Base-by-base conservation (phyloP, 1,140 invertebrate species). In the Lasioglossum baleicum region DNA sequence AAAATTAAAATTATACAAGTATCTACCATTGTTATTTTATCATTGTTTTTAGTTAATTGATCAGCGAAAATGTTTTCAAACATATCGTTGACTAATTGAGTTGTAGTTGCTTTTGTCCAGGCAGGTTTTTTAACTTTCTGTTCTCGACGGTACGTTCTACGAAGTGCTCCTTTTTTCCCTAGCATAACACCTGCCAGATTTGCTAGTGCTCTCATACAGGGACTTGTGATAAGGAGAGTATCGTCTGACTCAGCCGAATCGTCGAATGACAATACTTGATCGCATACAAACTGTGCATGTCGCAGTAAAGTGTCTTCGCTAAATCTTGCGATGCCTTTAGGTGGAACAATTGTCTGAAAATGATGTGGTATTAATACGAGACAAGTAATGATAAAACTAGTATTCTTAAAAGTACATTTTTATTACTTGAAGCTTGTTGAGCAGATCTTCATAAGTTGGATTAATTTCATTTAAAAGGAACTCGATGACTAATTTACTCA, bases 221-320 rank as follows among this genome's bases (percentile, higher is more conserved):
- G 95, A 35, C 95, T 94, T 20, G 95, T 95, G 65, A 97, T 96
- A 1, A 98, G 90, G 20, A 95, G 93, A 15, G 93, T 88, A 67
- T 95, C 94, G 64, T 96, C 95, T 60, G 94, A 93, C 56, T 92
- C 95, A 83, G 95, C 95, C 58, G 91, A 92, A 63, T 94, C 90
- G 92, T 98, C 97, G 88, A 96, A 96, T 85, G 95, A 96, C 31
- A 95, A 92, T 40, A 98, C 96, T 94, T 97, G 97, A 93, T 97
- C 96, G 85, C 97, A 96, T 76, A 98, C 94, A 94, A 98, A 98
- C 91, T 97, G 96, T 5, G 96, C 95, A 92, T 98, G 96, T 82
- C 95, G 94, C 44, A 98, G 93, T 10, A 98, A 92, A 75, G 95
- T 94, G 88, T 98, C 97, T 93, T 98, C 97, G 13, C 95, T 95